These are phyloP conservation scores for Yponomeuta malinellus DNA, from an alignment of 2,888 invertebrate species.

Conservation along the genomic window DNA sequence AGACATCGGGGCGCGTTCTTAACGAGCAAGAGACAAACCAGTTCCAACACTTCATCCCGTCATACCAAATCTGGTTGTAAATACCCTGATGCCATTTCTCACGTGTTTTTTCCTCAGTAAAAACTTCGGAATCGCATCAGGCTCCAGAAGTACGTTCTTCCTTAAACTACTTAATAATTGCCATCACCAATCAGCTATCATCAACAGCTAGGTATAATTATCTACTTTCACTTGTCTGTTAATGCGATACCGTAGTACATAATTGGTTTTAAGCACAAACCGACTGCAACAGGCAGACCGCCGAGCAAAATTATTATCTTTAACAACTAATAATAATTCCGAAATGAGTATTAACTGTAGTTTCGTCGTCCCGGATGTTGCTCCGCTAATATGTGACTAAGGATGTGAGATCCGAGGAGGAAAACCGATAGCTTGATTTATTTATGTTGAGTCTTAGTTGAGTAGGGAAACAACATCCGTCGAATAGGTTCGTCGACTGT, in stretches of 20 bases:
- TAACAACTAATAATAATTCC: constrained; percentile 1
- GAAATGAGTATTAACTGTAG: not conserved
- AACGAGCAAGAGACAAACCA: constrained; percentile 59
- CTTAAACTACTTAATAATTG: constrained; percentile 9
- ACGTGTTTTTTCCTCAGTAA: constrained; percentile 32
- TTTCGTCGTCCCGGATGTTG: constrained; percentile 2
- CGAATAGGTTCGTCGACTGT: not conserved
- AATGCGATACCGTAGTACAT: constrained; percentile 43
- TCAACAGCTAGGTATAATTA: constrained; percentile 37
- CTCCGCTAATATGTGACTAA: not conserved
- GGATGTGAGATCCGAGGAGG: not conserved
- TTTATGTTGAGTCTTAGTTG: not conserved
- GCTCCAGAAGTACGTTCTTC: not conserved
- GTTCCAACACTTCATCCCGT: constrained; percentile 60
- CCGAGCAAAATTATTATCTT: constrained; percentile 30
- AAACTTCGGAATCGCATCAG: not conserved
- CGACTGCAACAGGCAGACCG: constrained; percentile 28
- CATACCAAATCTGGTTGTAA: constrained; percentile 64
- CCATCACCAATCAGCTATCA: constrained; percentile 21
- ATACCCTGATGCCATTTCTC: constrained; percentile 49
- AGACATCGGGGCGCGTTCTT: constrained; percentile 64
- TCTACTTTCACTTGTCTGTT: constrained; percentile 56
- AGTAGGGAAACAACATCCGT: not conserved
- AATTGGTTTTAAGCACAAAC: constrained; percentile 52
- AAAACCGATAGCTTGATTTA: not conserved